Conservation (phyloP, 2,797 vertebrate genomes). For the Pantherophis alleghaniensis region DNA sequence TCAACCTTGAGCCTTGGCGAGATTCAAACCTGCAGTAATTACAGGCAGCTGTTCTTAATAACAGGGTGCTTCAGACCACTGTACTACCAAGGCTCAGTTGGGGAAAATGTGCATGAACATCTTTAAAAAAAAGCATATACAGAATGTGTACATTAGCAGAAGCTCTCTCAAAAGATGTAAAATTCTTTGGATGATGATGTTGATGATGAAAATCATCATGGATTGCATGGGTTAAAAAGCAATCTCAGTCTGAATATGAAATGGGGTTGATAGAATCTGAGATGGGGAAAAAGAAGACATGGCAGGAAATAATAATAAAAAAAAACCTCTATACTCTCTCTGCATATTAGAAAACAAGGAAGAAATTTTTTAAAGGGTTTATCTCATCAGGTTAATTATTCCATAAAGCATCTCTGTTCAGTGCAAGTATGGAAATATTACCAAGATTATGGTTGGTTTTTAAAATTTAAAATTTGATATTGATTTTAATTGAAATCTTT, state of each 20-base stretch:
- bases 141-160: not conserved
- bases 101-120: too few relatives aligned
- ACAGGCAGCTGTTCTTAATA: too few relatives aligned
- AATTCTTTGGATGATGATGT: not conserved
- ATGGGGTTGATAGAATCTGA: not conserved
- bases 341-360: not conserved
- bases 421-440: not conserved
- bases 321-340: not conserved
- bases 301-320: not conserved
- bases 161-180: not conserved
- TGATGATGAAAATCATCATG: not conserved
- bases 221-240: not conserved
- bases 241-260: not conserved
- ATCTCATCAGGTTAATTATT: not conserved
- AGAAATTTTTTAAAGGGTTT: not conserved
- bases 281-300: not conserved
- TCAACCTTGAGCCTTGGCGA: too few relatives aligned
- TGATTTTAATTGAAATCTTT: too few relatives aligned
- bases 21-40: too few relatives aligned
- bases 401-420: not conserved
- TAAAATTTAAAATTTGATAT: too few relatives aligned
- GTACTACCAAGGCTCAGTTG: too few relatives aligned
- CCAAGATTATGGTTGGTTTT: not conserved
- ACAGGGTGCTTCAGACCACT: too few relatives aligned
- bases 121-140: not conserved